These are phyloP conservation scores for Esox niger DNA, from an alignment of 2,113 vertebrate species.

Conservation along the genomic window DNA sequence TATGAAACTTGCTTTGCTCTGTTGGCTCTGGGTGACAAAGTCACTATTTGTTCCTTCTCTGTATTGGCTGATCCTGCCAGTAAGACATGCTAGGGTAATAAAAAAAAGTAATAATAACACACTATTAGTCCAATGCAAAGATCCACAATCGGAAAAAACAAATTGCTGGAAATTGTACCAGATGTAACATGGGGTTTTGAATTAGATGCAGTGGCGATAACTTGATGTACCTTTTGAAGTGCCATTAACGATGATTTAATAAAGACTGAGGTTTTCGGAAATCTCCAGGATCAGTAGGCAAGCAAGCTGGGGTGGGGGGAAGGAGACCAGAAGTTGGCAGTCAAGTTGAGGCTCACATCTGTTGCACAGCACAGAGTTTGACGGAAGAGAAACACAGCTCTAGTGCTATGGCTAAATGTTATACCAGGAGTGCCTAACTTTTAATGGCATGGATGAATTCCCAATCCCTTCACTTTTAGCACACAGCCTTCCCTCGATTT, in stretches of 20 bases:
- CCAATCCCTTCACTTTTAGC: not conserved
- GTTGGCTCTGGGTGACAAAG: not conserved
- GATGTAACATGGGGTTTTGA: constrained; percentile 7
- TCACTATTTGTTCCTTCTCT: not conserved
- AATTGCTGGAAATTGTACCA: constrained; percentile 16
- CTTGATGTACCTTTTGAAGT: constrained; percentile 16
- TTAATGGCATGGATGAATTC: not conserved
- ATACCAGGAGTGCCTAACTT: not conserved
- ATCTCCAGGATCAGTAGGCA: constrained; percentile 21
- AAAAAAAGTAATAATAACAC: not conserved
- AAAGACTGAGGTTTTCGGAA: constrained; percentile 25
- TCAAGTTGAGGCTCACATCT: constrained; percentile 19
- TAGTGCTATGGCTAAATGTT: not conserved
- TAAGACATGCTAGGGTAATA: not conserved
- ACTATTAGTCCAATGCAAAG: not conserved
- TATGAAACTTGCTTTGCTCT: not conserved
- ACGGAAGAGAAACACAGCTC: not conserved
- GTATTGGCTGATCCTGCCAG: not conserved
- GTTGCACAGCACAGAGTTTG: constrained; percentile 21
- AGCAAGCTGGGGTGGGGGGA: not conserved
- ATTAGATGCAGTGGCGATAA: constrained; percentile 22
- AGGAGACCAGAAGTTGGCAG: constrained; percentile 19
- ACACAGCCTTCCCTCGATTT: not conserved
- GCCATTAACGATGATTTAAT: constrained; percentile 25
- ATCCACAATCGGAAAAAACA: constrained; percentile 15